phyloP scores from a whole-genome alignment of 2,888 invertebrate species.

The Sympetrum striolatum region DNA sequence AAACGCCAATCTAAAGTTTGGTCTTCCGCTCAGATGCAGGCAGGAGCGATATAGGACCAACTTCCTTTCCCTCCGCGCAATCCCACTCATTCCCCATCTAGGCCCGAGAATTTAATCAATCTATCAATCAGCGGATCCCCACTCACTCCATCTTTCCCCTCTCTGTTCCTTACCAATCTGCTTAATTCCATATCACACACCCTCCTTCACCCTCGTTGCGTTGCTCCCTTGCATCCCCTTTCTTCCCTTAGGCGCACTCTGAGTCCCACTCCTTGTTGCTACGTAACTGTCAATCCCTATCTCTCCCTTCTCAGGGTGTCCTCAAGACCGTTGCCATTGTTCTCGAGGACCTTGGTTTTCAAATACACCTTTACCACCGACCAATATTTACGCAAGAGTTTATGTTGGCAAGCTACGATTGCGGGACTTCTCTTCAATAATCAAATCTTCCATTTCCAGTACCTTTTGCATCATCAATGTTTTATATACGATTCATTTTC shows the following conservation, averaged over 20 bases:
- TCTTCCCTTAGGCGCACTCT: neutral
- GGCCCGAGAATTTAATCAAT: conserved; percentile 31
- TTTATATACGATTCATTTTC: too few relatives aligned
- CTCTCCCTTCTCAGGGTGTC: neutral
- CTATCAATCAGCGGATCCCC: conserved; percentile 28
- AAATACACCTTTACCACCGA: too few relatives aligned
- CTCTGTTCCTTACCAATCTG: neutral
- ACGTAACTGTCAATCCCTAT: neutral
- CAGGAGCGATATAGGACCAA: neutral
- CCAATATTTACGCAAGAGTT: too few relatives aligned
- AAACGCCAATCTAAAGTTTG: conserved; percentile 36
- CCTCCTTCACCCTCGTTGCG: neutral
- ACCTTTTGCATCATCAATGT: too few relatives aligned
- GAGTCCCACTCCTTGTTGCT: neutral
- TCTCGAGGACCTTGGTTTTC: too few relatives aligned
- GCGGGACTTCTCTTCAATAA: too few relatives aligned
- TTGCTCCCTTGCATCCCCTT: neutral
- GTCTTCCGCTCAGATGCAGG: conserved; percentile 23
- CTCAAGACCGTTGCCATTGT: too few relatives aligned
- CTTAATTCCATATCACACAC: neutral
- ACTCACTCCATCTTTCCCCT: neutral
- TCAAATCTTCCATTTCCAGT: too few relatives aligned
- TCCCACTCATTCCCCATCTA: neutral
- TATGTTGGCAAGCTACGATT: too few relatives aligned
- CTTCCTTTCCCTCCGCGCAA: neutral